These are phyloP conservation scores for Tenthredo scrophulariae DNA, from an alignment of 2,888 invertebrate genomes.

Conservation along the genomic window DNA sequence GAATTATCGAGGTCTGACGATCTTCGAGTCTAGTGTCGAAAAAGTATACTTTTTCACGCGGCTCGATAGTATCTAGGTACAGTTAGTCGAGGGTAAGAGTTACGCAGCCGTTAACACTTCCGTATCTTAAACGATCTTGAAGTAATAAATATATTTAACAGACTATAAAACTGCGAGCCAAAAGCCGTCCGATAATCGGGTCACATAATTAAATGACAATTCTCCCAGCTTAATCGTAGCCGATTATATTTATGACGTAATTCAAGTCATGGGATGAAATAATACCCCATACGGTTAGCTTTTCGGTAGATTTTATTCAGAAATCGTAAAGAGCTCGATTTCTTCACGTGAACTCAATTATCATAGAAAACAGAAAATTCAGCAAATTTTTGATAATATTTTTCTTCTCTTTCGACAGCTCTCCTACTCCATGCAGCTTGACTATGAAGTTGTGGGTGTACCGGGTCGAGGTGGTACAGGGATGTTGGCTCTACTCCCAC, in stretches of 20 bases:
- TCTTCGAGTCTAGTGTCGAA: neutral
- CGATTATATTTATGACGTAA: neutral
- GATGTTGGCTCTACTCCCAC: conserved; percentile 85
- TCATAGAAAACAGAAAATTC: neutral
- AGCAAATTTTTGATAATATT: neutral
- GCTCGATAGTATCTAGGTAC: neutral
- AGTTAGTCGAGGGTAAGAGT: neutral
- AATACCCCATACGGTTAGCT: neutral
- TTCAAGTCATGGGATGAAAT: conserved; percentile 33
- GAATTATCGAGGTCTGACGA: neutral
- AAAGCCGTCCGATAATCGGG: neutral
- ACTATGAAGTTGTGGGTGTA: conserved; percentile 86
- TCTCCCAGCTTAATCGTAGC: neutral
- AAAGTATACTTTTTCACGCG: neutral
- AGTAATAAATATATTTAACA: neutral
- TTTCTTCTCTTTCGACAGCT: conserved; percentile 80
- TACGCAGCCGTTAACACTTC: conserved; percentile 5
- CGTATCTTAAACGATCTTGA: conserved; percentile 30
- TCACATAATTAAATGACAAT: neutral
- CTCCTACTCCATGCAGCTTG: conserved; percentile 88
- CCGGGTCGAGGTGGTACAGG: conserved; percentile 69
- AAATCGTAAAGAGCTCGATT: neutral
- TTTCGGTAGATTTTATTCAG: neutral
- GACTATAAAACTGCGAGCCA: neutral
- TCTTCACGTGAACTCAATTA: neutral